These are phyloP conservation scores for Corythornis vintsioides DNA, from an alignment of 2,113 vertebrate genomes.

Conservation along the genomic window DNA sequence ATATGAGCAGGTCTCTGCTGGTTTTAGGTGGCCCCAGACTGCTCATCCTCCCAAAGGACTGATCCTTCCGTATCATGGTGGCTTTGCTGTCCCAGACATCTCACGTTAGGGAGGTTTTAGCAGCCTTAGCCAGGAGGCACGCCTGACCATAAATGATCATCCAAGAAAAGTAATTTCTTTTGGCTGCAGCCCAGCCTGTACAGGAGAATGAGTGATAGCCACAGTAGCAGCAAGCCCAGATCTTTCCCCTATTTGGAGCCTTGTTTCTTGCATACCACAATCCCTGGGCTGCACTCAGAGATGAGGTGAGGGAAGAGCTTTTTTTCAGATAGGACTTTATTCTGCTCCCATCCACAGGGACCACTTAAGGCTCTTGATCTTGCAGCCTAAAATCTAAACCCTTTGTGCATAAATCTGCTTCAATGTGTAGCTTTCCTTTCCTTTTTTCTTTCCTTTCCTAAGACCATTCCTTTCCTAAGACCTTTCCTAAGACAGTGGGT, in stretches of 20 bases:
- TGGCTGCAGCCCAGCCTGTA: background rate
- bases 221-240: rapidly evolving
- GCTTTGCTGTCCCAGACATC: background rate
- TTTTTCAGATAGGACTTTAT: rapidly evolving
- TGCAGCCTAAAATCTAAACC: background rate
- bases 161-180: background rate
- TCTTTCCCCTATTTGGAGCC: slow-evolving; percentile 39
- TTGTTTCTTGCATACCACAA: background rate
- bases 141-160: slow-evolving; percentile 35
- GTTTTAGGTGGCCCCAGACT: background rate
- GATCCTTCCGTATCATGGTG: rapidly evolving
- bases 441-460: too few species aligned
- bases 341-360: background rate
- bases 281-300: background rate
- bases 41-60: background rate
- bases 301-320: background rate
- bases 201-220: background rate
- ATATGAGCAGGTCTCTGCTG: background rate
- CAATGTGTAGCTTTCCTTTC: too few species aligned
- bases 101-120: rapidly evolving
- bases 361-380: background rate
- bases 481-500: too few species aligned
- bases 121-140: background rate
- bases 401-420: background rate
- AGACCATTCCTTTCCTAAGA: too few species aligned